Conservation (phyloP, 2,797 vertebrate species). For the Pachyuromys duprasi region DNA sequence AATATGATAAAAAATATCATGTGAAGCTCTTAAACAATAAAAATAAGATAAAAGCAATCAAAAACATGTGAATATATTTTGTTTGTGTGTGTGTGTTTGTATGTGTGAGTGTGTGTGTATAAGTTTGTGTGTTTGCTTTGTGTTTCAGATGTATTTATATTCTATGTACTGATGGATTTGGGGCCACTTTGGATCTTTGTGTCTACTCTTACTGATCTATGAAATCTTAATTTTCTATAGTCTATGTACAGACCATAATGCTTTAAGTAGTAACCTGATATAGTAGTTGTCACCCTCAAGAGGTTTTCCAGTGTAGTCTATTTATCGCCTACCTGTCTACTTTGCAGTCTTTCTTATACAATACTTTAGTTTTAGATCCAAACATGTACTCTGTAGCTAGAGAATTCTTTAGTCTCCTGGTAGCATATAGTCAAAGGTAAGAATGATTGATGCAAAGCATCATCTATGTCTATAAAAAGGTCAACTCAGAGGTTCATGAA, state of each 20-base stretch:
- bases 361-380: constrained; percentile 13
- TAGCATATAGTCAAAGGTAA: neutral
- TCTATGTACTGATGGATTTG: neutral
- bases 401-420: constrained; percentile 33
- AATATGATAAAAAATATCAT: neutral
- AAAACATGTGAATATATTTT: neutral
- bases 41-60: neutral
- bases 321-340: neutral
- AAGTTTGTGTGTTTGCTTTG: neutral
- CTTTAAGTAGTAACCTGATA: constrained; percentile 34
- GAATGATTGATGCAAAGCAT: neutral
- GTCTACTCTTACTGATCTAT: neutral
- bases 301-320: neutral
- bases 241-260: neutral
- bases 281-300: neutral
- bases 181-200: neutral
- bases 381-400: neutral
- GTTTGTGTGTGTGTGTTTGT: neutral
- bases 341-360: neutral
- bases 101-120: neutral
- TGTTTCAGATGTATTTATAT: neutral
- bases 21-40: neutral
- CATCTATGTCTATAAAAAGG: neutral
- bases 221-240: neutral
- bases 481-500: neutral